Evolutionary conservation across 2,888 invertebrate species (phyloP).

Genomic region (Yponomeuta plumbellus): DNA sequence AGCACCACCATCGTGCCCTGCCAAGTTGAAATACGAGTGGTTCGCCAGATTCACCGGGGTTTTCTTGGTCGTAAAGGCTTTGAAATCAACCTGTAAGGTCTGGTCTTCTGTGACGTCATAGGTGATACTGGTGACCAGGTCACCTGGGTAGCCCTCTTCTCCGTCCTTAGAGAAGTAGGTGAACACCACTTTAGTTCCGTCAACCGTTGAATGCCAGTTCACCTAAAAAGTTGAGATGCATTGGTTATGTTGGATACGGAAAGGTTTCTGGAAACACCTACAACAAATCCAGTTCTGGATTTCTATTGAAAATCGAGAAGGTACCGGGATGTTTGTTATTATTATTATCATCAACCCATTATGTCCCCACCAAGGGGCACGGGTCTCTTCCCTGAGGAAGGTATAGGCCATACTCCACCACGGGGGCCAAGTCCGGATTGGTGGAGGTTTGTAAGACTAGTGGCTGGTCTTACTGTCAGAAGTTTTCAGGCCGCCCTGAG

Average conservation of each 20-base stretch:
- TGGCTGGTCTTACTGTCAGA: no score
- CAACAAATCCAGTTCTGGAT: no score
- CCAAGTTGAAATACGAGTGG: constrained; percentile 95
- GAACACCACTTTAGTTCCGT: constrained; percentile 79
- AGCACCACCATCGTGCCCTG: constrained; percentile 85
- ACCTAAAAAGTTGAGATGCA: constrained; percentile 42
- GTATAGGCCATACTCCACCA: no score
- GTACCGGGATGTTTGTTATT: no score
- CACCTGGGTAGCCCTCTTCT: constrained; percentile 94
- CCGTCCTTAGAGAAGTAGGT: constrained; percentile 85
- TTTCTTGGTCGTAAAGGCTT: constrained; percentile 82
- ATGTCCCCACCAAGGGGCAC: no score
- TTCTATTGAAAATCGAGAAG: no score
- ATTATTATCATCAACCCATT: no score
- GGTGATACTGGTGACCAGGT: constrained; percentile 81
- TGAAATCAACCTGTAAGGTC: constrained; percentile 82
- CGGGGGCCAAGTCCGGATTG: no score
- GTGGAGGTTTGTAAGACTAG: no score
- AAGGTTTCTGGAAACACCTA: no score
- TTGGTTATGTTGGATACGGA: background rate
- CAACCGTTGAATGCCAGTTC: constrained; percentile 80
- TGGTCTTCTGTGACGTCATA: constrained; percentile 84
- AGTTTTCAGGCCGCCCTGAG: no score
- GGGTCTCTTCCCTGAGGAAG: no score
- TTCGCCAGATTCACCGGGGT: constrained; percentile 94